Evolutionary conservation across 2,797 vertebrate species (phyloP).

Genomic region (Acrocephalus scirpaceus): DNA sequence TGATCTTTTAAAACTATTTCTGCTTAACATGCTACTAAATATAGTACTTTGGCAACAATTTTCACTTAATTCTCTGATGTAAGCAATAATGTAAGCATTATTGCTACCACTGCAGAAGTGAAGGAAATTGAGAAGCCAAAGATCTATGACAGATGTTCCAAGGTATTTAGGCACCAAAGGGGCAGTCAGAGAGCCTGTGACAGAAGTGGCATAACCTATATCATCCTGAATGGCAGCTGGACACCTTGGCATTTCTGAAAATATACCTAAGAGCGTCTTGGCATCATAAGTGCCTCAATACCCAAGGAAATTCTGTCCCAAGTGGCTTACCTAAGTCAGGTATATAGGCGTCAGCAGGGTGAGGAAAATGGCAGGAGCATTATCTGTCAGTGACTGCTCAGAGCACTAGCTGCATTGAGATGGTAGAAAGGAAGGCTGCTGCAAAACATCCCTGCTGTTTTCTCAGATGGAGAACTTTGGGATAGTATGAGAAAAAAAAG

Average conservation of each 20-base stretch:
- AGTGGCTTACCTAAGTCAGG: background rate
- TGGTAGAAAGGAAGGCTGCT: background rate
- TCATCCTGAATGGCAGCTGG: background rate
- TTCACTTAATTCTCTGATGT: background rate
- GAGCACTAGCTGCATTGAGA: background rate
- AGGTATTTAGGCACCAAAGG: background rate
- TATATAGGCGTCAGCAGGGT: background rate
- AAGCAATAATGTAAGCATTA: background rate
- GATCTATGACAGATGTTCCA: background rate
- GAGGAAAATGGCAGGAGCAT: background rate
- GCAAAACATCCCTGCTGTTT: background rate
- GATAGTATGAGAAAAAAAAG: background rate
- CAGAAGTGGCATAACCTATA: background rate
- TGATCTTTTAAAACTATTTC: background rate
- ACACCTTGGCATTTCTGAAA: background rate
- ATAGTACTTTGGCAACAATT: background rate
- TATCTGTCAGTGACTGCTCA: background rate
- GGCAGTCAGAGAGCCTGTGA: background rate
- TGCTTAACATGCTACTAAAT: background rate
- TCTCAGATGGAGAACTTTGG: background rate
- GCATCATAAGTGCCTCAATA: background rate
- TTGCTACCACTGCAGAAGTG: background rate
- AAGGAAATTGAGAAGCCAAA: background rate
- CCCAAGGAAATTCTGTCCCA: background rate
- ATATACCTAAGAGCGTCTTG: background rate